Percentiles rank a stretch among this genome's conserved stretches.
These are phyloP conservation scores for Dendrolimus pini DNA, from an alignment of 2,888 invertebrate genomes.

Conservation along the genomic window DNA sequence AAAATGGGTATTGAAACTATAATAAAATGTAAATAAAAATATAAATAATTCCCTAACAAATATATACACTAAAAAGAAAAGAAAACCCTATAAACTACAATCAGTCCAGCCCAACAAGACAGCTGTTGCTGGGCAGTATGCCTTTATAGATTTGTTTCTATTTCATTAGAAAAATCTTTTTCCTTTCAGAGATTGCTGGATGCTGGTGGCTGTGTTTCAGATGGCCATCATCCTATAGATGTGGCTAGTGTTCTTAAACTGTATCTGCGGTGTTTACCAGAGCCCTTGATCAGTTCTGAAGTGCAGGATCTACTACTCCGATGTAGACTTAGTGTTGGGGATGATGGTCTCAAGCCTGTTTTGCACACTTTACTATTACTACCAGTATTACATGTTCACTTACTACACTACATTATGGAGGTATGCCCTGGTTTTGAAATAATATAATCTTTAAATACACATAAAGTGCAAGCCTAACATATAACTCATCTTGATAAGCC, in stretches of 20 bases:
- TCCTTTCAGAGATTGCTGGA: constrained; percentile 79
- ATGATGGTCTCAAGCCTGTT: constrained; percentile 79
- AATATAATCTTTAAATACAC: too few species aligned
- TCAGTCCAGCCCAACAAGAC: too few species aligned
- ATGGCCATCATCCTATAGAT: constrained; percentile 87
- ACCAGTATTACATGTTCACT: constrained; percentile 85
- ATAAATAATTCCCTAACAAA: too few species aligned
- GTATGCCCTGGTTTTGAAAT: constrained; percentile 37
- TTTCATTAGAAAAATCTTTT: not conserved
- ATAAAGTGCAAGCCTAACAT: too few species aligned
- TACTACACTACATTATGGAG: constrained; percentile 89
- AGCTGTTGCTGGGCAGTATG: too few species aligned
- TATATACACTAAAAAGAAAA: too few species aligned
- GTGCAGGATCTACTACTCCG: constrained; percentile 87
- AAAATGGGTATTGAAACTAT: too few species aligned
- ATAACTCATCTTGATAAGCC: too few species aligned
- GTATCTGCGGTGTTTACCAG: constrained; percentile 90
- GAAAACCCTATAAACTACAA: too few species aligned
- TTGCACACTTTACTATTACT: constrained; percentile 83
- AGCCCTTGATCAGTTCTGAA: constrained; percentile 85
- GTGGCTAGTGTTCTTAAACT: constrained; percentile 90
- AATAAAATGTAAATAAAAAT: too few species aligned
- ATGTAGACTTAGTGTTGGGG: constrained; percentile 77
- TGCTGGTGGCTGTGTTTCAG: constrained; percentile 81
- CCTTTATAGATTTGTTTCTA: too few species aligned